These are phyloP conservation scores for Mylabris sibirica DNA, from an alignment of 2,888 invertebrate species.

Conservation along the genomic window DNA sequence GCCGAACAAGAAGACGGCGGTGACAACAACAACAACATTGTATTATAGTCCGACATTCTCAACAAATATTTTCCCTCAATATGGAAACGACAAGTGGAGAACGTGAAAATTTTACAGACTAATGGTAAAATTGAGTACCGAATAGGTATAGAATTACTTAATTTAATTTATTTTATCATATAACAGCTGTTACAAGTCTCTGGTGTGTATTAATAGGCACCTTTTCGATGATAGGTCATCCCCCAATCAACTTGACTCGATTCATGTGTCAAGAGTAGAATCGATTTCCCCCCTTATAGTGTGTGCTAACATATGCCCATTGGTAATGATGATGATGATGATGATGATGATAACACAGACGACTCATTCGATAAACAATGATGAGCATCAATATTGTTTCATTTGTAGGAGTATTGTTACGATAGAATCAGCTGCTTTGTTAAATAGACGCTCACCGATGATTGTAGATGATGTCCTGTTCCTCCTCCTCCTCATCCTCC, in stretches of 20 bases:
- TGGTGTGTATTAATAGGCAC: not conserved
- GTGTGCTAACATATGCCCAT: not conserved
- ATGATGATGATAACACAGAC: slow-evolving; percentile 24
- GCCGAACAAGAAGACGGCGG: slow-evolving; percentile 29
- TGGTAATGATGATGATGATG: slow-evolving; percentile 16
- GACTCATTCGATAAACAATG: slow-evolving; percentile 34
- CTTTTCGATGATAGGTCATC: slow-evolving; percentile 2
- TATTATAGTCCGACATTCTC: not conserved
- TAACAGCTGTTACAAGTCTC: slow-evolving; percentile 7
- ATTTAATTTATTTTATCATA: not conserved
- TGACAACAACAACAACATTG: not conserved
- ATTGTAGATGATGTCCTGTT: no score
- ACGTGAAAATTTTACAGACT: not conserved
- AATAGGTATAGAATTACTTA: not conserved
- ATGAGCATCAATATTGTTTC: slow-evolving; percentile 34
- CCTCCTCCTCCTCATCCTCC: not conserved
- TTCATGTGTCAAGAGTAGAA: not conserved
- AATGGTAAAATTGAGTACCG: not conserved
- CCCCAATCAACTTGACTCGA: slow-evolving; percentile 12
- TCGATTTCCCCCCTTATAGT: not conserved
- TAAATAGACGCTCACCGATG: slow-evolving; percentile 20
- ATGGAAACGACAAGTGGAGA: not conserved
- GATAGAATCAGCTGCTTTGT: slow-evolving; percentile 34
- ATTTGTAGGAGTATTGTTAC: slow-evolving; percentile 29
- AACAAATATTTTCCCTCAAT: not conserved